Percentiles rank a stretch among this genome's conserved stretches.
Conservation (phyloP, 2,113 vertebrate genomes). For the Ranitomeya imitator region DNA sequence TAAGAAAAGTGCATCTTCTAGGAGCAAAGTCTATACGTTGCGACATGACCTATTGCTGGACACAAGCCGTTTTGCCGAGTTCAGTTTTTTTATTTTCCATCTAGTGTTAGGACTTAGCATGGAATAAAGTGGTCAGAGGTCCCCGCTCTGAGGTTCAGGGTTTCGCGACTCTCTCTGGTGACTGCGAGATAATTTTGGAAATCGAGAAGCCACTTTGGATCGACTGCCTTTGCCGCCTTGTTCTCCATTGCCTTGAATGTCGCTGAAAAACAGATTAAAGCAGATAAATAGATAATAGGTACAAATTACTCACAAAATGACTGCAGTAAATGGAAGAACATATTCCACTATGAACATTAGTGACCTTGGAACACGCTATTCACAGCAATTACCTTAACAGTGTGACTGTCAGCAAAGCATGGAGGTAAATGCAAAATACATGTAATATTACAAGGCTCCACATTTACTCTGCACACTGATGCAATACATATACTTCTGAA, state of each 20-base stretch:
- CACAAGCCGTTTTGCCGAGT: slow-evolving; percentile 46
- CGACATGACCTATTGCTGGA: slow-evolving; percentile 57
- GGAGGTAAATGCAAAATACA: neutral
- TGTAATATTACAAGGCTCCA: neutral
- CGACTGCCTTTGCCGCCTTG: slow-evolving; percentile 74
- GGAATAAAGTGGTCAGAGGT: slow-evolving; percentile 76
- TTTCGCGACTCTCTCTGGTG: slow-evolving; percentile 81
- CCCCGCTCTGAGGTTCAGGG: slow-evolving; percentile 93
- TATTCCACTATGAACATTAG: neutral
- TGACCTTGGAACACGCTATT: neutral
- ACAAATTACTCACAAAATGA: slow-evolving; percentile 13
- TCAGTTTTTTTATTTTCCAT: slow-evolving; percentile 56
- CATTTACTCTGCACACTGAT: neutral
- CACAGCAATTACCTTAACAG: slow-evolving; percentile 4
- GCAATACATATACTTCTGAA: neutral
- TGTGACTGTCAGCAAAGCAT: neutral
- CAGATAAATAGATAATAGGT: neutral
- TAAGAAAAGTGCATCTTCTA: neutral
- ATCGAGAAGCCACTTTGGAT: slow-evolving; percentile 80
- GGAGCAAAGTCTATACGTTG: neutral
- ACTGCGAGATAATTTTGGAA: slow-evolving; percentile 83
- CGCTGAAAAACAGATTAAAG: slow-evolving; percentile 73
- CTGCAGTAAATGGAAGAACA: neutral
- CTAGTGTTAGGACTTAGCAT: slow-evolving; percentile 29
- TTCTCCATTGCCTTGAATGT: slow-evolving; percentile 79